Percentiles rank a stretch among this genome's conserved stretches.
These are phyloP conservation scores for Augochlorella aurata DNA, from an alignment of 2,888 invertebrate genomes.

Conservation along the genomic window DNA sequence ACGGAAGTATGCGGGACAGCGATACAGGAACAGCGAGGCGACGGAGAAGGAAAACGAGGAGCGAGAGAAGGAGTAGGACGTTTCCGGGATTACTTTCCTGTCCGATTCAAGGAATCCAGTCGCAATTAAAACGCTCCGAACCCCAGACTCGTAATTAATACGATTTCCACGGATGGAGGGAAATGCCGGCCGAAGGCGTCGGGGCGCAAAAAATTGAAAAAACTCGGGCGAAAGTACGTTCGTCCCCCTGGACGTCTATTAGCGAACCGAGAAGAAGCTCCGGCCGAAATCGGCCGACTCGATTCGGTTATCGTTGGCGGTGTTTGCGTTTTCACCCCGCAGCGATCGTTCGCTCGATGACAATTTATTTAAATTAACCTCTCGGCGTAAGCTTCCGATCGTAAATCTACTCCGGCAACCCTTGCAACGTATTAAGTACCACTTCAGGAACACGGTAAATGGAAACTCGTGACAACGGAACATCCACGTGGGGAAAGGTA, in stretches of 20 bases:
- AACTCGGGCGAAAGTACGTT: background rate
- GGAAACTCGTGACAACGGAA: constrained; percentile 33
- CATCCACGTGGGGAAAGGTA: constrained; percentile 45
- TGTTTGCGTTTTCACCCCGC: background rate
- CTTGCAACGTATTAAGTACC: constrained; percentile 10
- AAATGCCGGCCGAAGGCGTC: background rate
- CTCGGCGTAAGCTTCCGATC: background rate
- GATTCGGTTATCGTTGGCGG: background rate
- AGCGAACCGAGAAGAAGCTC: background rate
- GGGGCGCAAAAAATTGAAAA: constrained; percentile 20
- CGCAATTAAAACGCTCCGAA: constrained; percentile 30
- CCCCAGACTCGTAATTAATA: constrained; percentile 21
- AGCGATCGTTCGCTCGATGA: background rate
- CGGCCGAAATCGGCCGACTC: background rate
- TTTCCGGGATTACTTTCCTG: constrained; percentile 29
- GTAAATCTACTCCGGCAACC: constrained; percentile 7
- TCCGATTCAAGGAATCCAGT: constrained; percentile 29
- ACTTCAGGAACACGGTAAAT: constrained; percentile 4
- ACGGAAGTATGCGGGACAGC: constrained; percentile 49
- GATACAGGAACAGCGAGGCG: constrained; percentile 19
- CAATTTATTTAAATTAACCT: constrained; percentile 5
- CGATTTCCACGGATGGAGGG: constrained; percentile 30
- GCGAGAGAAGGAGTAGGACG: background rate
- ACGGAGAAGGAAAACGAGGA: constrained; percentile 1
- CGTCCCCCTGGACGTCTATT: background rate